A percentile compares a stretch with the other conserved stretches of the same genome.
phyloP scores from a whole-genome alignment of 2,113 vertebrate species.

The Nipponia nippon region DNA sequence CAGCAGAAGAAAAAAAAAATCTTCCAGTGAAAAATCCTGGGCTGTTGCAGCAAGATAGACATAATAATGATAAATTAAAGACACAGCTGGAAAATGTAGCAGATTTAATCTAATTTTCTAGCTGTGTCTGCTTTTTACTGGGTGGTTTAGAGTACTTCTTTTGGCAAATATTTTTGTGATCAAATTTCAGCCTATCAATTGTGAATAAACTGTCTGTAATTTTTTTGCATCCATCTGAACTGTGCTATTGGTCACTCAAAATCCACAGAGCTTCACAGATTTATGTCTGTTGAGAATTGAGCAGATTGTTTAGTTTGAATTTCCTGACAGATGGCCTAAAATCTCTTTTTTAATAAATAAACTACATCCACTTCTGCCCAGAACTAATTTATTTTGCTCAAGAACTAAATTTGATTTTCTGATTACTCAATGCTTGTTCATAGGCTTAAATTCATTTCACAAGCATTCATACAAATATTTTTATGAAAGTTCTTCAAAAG shows the following conservation, averaged over 20 bases:
- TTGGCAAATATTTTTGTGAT: neutral
- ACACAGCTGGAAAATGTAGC: neutral
- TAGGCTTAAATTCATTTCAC: neutral
- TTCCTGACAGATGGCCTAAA: slow-evolving; percentile 39
- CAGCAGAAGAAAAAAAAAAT: neutral
- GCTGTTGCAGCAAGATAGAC: neutral
- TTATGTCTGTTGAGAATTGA: neutral
- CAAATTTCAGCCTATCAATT: neutral
- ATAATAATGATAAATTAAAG: neutral
- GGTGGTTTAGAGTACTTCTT: neutral
- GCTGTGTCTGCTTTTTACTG: neutral
- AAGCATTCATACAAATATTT: neutral
- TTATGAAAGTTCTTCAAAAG: slow-evolving; percentile 1
- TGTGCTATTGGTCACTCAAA: neutral
- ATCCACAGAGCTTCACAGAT: neutral
- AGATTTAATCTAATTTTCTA: neutral
- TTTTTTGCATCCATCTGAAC: neutral
- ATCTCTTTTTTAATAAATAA: slow-evolving; percentile 17
- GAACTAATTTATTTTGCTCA: slow-evolving; percentile 7
- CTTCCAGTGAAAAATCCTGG: neutral
- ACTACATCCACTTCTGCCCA: neutral
- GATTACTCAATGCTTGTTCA: neutral
- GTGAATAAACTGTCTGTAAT: neutral
- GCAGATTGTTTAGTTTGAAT: neutral
- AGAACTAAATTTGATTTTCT: neutral